Evolutionary conservation across 2,888 invertebrate species (phyloP).

Genomic region (Axea sp.): DNA sequence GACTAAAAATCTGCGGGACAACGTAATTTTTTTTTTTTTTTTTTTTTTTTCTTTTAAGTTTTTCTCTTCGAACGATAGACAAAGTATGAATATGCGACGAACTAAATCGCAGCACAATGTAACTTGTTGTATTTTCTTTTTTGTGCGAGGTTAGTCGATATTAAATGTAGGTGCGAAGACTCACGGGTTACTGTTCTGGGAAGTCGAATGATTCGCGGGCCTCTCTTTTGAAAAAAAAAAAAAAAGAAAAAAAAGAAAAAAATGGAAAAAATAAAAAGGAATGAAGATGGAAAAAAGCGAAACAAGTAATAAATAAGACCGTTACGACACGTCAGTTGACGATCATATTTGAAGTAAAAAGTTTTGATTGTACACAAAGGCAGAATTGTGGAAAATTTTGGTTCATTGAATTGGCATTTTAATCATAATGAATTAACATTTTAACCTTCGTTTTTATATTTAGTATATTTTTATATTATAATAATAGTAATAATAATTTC

Average conservation of each 20-base stretch:
- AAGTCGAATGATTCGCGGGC: conserved; percentile 23
- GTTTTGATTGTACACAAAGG: conserved; percentile 23
- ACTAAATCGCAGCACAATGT: conserved; percentile 15
- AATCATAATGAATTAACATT: too few relatives aligned
- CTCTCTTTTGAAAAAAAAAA: conserved; percentile 23
- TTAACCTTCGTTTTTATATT: too few relatives aligned
- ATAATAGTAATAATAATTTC: too few relatives aligned
- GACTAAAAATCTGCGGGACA: conserved; percentile 37
- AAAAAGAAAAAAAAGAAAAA: conserved; percentile 8
- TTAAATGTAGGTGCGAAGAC: conserved; percentile 44
- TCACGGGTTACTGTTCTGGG: conserved; percentile 41
- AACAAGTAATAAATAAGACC: conserved; percentile 3
- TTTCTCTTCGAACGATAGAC: conserved; percentile 18
- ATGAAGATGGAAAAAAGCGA: conserved; percentile 14
- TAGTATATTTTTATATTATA: too few relatives aligned
- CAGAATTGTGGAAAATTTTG: conserved; percentile 16
- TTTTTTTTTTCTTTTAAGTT: conserved; percentile 10
- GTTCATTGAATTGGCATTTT: background rate
- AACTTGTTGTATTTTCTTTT: conserved; percentile 32
- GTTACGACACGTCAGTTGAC: conserved; percentile 1
- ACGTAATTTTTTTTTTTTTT: conserved; percentile 27
- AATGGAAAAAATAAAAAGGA: conserved; percentile 7
- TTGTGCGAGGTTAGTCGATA: conserved; percentile 49
- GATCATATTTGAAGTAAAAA: background rate
- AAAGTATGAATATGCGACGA: conserved; percentile 18